Percentiles rank a stretch among this genome's conserved stretches.
These are phyloP conservation scores for Apis cerana DNA, from an alignment of 1,140 invertebrate genomes.

Conservation along the genomic window DNA sequence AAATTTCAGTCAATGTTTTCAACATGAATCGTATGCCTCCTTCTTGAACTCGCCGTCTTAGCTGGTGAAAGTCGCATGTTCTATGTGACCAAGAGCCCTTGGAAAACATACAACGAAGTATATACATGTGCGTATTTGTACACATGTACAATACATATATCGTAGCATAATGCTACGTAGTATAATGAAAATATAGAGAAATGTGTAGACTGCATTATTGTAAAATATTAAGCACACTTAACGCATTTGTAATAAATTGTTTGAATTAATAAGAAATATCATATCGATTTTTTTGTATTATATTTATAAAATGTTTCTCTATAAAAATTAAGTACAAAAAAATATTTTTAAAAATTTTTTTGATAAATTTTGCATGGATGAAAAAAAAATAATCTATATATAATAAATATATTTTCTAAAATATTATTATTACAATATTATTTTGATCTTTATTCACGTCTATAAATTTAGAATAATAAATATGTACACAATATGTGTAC, in stretches of 20 bases:
- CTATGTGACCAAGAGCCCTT: constrained; percentile 48
- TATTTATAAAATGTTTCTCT: background rate
- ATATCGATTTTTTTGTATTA: constrained; percentile 3
- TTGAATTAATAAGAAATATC: constrained; percentile 13
- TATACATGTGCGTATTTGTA: background rate
- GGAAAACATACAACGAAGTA: constrained; percentile 36
- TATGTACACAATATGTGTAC: background rate
- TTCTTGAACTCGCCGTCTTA: constrained; percentile 53
- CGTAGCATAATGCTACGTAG: background rate
- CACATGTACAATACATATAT: constrained; percentile 11
- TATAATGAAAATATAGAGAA: background rate
- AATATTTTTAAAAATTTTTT: background rate
- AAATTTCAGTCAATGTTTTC: constrained; percentile 58
- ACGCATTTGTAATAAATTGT: constrained; percentile 33
- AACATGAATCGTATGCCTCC: constrained; percentile 46
- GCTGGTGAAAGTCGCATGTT: constrained; percentile 61
- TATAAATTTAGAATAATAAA: background rate
- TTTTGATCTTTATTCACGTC: background rate
- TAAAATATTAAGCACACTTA: constrained; percentile 28
- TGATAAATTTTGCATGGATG: background rate
- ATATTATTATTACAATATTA: background rate
- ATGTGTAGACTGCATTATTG: constrained; percentile 20
- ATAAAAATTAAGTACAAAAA: background rate
- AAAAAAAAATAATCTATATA: background rate
- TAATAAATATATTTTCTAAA: background rate